These are phyloP conservation scores for Novumbra hubbsi DNA, from an alignment of 2,797 vertebrate genomes.

Conservation along the genomic window DNA sequence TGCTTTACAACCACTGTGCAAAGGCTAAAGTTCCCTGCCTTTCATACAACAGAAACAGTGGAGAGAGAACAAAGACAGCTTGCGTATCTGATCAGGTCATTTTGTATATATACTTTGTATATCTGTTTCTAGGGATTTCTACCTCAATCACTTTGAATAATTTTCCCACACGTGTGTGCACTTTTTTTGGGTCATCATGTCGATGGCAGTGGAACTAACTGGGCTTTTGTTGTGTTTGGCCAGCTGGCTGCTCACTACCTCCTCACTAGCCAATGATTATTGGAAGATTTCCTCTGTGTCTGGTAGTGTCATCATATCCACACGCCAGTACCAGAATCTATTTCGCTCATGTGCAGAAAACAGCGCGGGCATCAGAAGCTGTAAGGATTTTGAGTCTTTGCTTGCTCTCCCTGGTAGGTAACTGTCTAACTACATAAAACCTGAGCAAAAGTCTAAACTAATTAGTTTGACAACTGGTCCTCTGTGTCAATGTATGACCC, in stretches of 20 bases:
- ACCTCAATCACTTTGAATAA: not conserved
- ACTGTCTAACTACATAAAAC: not conserved
- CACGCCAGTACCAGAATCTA: slow-evolving; percentile 67
- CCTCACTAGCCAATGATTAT: slow-evolving; percentile 58
- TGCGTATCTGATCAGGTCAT: not conserved
- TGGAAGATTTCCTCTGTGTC: slow-evolving; percentile 65
- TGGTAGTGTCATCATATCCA: slow-evolving; percentile 65
- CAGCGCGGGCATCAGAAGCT: slow-evolving; percentile 71
- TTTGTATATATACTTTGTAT: not conserved
- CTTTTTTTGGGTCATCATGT: slow-evolving; percentile 31
- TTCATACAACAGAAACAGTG: not conserved
- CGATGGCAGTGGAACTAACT: slow-evolving; percentile 56
- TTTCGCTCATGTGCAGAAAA: slow-evolving; percentile 71
- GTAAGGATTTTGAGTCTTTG: slow-evolving; percentile 66
- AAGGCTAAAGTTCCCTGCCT: slow-evolving; percentile 3
- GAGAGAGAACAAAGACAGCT: not conserved
- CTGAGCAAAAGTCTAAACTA: not conserved
- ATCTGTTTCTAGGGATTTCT: not conserved
- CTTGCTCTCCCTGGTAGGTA: slow-evolving; percentile 65
- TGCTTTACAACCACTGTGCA: slow-evolving; percentile 23
- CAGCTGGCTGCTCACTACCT: slow-evolving; percentile 61
- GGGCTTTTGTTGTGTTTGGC: slow-evolving; percentile 65
- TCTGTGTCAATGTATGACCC: not conserved
- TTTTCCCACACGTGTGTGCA: not conserved
- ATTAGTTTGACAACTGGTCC: not conserved